These are phyloP conservation scores for Plebejus argus DNA, from an alignment of 2,888 invertebrate genomes.

Conservation along the genomic window DNA sequence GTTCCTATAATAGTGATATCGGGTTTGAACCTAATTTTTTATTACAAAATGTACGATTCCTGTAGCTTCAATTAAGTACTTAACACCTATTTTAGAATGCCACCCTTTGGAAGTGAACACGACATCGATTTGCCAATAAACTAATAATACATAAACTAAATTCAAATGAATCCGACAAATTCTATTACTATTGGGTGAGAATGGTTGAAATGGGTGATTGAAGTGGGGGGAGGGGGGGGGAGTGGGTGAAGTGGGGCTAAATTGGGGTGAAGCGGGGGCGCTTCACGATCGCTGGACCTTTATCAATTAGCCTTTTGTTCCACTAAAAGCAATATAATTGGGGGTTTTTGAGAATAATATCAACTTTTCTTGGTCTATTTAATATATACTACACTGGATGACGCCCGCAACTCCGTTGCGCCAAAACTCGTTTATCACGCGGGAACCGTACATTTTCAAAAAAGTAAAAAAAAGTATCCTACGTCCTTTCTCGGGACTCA, in stretches of 20 bases:
- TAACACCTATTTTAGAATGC: neutral
- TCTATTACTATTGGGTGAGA: neutral
- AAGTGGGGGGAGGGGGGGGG: no score
- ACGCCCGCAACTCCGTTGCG: no score
- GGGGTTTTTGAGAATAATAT: constrained; percentile 3
- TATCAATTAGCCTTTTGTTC: constrained; percentile 14
- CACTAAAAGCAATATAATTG: constrained; percentile 5
- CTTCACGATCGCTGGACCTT: constrained; percentile 5
- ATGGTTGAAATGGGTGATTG: neutral
- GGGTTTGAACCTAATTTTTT: no score
- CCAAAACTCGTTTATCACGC: no score
- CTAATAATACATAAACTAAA: neutral
- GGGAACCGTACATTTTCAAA: no score
- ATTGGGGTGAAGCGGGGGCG: neutral
- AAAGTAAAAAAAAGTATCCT: no score
- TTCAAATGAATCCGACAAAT: neutral
- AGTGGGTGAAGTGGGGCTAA: neutral
- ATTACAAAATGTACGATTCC: neutral
- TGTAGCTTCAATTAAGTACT: neutral
- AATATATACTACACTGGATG: no score
- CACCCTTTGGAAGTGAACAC: neutral
- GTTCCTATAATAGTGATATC: no score
- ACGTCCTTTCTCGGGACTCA: no score
- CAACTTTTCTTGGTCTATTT: neutral
- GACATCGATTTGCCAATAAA: neutral